Evolutionary conservation across 2,797 vertebrate species (phyloP), one percentile per base, ranked within the genome.

Genomic region (Rousettus madagascariensis): DNA sequence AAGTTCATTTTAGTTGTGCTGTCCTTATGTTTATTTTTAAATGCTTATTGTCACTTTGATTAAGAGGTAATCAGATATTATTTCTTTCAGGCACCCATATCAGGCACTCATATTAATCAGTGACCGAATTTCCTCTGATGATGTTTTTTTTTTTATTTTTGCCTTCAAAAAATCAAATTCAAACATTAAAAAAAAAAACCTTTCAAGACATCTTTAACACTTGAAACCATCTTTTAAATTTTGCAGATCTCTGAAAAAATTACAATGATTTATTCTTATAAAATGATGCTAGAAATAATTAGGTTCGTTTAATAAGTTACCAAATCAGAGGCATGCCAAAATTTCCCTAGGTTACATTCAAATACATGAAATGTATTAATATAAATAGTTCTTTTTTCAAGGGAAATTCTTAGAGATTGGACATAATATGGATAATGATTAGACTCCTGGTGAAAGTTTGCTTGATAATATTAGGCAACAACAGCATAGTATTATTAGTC

Each of bases 221-320:
- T 20, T 85, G 51, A 95, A 96, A 43, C 49, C 49, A 26, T 51
- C 33, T 88, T 86, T 65, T 74, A 86, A 41, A 90, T 69, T 94
- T 91, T 36, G n/a, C 30, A 65, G 30, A 22, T 68, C 19, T 83
- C 82, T 89, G 43, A 30, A 86, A 38, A 91, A 86, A 72, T 71
- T 20, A 77, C 24, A 93, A 38, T 38, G 46, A 74, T 78, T 82
- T 68, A 2, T 92, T 78, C 19, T 78, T 80, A 86, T 91, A 79
- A 95, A 96, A 82, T 78, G 24, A 86, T 75, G 28, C 61, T 88
- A 71, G 63, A 93, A 91, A 91, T 79, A 77, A 72, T 82, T 55
- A 53, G 24, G 6, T 68, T 94, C 74, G 1, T 55, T 36, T 86
- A 88, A 91, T 83, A 19, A 95, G 38, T 75, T 95, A 33, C 28